phyloP scores from a whole-genome alignment of 1,140 invertebrate genomes.

The Drosophila simulans region DNA sequence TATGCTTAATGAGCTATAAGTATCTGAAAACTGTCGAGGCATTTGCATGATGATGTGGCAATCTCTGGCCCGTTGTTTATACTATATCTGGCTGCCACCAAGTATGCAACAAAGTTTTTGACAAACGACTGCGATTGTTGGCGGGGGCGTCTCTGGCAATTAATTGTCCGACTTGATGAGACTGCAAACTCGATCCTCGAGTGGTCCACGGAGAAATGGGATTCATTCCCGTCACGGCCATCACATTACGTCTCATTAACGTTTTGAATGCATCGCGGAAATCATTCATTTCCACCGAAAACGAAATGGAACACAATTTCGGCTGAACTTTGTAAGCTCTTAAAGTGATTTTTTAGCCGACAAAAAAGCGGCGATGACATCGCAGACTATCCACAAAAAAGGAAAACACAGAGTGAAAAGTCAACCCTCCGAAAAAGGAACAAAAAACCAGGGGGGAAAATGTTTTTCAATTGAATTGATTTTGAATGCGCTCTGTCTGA shows the following conservation, averaged over 20 bases:
- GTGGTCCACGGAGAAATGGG: constrained; percentile 15
- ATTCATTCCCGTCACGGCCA: constrained; percentile 64
- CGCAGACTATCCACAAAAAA: constrained; percentile 27
- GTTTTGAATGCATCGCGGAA: constrained; percentile 65
- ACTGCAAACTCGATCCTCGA: constrained; percentile 29
- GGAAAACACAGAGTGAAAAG: constrained; percentile 22
- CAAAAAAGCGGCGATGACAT: constrained; percentile 44
- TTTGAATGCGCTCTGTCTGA: constrained; percentile 72
- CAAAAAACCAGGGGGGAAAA: constrained; percentile 40
- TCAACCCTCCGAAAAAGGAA: constrained; percentile 22
- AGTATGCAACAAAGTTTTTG: constrained; percentile 80
- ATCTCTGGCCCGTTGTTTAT: constrained; percentile 32
- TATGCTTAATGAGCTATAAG: constrained; percentile 78
- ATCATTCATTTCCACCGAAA: constrained; percentile 75
- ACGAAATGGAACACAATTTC: constrained; percentile 60
- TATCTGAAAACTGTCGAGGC: constrained; percentile 61
- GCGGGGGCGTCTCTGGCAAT: constrained; percentile 58
- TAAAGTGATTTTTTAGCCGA: constrained; percentile 54
- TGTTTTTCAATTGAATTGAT: constrained; percentile 80
- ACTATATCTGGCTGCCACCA: constrained; percentile 42
- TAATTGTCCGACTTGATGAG: constrained; percentile 59
- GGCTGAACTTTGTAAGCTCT: constrained; percentile 56
- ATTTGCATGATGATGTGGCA: constrained; percentile 53
- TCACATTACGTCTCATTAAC: constrained; percentile 80
- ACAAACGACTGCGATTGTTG: constrained; percentile 66